Base-by-base conservation (phyloP, 2,797 vertebrate genomes). In the Kryptopterus vitreolus region DNA sequence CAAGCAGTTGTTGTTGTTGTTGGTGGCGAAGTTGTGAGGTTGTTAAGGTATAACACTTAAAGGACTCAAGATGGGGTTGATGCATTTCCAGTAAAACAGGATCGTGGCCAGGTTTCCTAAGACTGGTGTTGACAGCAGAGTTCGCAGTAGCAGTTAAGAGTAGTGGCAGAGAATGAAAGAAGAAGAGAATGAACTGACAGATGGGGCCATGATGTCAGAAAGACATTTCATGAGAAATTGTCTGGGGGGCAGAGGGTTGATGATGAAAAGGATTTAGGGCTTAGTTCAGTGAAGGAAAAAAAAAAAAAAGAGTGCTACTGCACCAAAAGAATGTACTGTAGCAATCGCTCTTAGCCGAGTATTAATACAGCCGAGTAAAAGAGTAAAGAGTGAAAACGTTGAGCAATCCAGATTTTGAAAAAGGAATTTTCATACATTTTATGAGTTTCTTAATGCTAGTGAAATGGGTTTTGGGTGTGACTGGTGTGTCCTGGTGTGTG, bases 131-230 rank as follows among this genome's bases (percentile, higher is more conserved):
- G 43, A 76, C 74, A 63, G 18, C 35, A 74, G 35, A 74, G 22
- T 18, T n/a, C 31, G 58, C 26, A 63, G 55, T 74, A 59, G 43
- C 26, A 76, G 20, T 76, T 76, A 62, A 48, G 5, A 75, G 38
- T 16, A 26, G 35, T 62, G 58, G 31, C 38, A 31, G 38, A 31
- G 73, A 62, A n/a, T n/a, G n/a, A n/a, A n/a, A 46, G 24, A 76
- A 61, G 22, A 76, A 75, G 35, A 75, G 55, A 76, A 76, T 9
- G 71, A 59, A 33, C n/a, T 76, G 74, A 76, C 59, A 76, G 57
- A 76, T 31, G 46, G 58, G 6, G 43, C 55, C 31, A 43, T 50
- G 43, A 33, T 50, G 74, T 63, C 74, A 76, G 26, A 63, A 76
- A 62, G 31, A 62, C 26, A 76, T 76, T 22, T 62, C 26, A 15